These are phyloP conservation scores for Ptychobarbus kaznakovi DNA, from an alignment of 2,797 vertebrate species.

Conservation along the genomic window DNA sequence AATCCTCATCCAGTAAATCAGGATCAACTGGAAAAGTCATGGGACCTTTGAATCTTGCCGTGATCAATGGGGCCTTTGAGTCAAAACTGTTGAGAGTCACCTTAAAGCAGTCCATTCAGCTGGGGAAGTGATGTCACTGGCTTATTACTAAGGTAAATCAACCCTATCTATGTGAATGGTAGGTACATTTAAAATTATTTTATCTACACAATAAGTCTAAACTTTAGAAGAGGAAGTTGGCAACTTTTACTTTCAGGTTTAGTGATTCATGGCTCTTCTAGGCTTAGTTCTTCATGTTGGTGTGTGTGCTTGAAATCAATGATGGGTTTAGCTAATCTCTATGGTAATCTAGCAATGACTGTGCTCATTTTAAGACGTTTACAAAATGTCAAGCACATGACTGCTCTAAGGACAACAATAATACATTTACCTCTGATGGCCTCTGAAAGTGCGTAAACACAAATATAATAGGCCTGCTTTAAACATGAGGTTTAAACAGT, in stretches of 20 bases:
- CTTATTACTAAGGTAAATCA: neutral
- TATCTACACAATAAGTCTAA: neutral
- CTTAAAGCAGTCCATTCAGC: neutral
- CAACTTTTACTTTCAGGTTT: neutral
- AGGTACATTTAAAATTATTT: neutral
- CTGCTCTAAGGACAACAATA: neutral
- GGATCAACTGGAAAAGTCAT: neutral
- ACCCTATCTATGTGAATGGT: neutral
- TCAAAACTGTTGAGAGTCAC: neutral
- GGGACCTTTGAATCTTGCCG: neutral
- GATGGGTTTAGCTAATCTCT: neutral
- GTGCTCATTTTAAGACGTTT: neutral
- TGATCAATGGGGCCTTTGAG: neutral
- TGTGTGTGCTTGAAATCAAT: neutral
- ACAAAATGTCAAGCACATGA: conserved; percentile 19
- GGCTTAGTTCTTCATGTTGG: no score
- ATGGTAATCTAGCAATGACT: neutral
- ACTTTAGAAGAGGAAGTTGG: neutral
- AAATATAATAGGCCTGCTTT: conserved; percentile 11
- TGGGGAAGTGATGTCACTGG: neutral
- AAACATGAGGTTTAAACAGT: neutral
- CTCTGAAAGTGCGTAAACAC: neutral
- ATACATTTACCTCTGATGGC: neutral
- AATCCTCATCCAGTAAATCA: neutral
- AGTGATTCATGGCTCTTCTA: neutral